Conservation (phyloP, 2,888 invertebrate species). For the Rotaria magnacalcarata region DNA sequence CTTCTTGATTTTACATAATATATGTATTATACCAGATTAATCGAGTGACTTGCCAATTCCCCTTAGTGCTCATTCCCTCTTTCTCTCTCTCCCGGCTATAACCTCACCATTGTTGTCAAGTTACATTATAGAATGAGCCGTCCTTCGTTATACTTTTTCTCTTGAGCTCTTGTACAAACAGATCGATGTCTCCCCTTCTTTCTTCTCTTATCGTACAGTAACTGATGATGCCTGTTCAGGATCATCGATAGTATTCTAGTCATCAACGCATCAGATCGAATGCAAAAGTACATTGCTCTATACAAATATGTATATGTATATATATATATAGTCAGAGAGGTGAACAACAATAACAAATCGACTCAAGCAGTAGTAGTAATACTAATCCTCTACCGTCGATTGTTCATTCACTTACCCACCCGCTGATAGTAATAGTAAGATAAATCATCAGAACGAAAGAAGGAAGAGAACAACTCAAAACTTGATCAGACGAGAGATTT, state of each 20-base stretch:
- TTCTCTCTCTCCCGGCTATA: neutral
- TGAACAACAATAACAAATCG: constrained; percentile 11
- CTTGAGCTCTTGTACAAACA: constrained; percentile 31
- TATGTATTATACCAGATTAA: neutral
- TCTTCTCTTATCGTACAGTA: neutral
- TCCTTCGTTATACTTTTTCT: constrained; percentile 1
- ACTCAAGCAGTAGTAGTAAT: neutral
- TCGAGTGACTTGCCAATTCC: constrained; percentile 23
- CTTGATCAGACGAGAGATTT: constrained; percentile 3
- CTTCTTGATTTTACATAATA: neutral
- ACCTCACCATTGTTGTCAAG: constrained; percentile 25
- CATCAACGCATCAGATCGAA: neutral
- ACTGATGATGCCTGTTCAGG: constrained; percentile 26
- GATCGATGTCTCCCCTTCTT: neutral
- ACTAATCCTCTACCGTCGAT: neutral
- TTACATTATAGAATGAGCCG: neutral
- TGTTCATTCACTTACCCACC: neutral
- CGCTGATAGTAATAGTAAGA: neutral
- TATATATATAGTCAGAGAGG: neutral
- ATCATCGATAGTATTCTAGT: constrained; percentile 11
- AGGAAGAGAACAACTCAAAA: neutral
- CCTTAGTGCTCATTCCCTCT: neutral
- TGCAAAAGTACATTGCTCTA: neutral
- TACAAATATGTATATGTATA: neutral
- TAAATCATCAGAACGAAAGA: constrained; percentile 1